Evolutionary conservation across 2,888 invertebrate species (phyloP), one percentile per base, ranked within the genome.

Genomic region (Caenorhabditis macrosperma): DNA sequence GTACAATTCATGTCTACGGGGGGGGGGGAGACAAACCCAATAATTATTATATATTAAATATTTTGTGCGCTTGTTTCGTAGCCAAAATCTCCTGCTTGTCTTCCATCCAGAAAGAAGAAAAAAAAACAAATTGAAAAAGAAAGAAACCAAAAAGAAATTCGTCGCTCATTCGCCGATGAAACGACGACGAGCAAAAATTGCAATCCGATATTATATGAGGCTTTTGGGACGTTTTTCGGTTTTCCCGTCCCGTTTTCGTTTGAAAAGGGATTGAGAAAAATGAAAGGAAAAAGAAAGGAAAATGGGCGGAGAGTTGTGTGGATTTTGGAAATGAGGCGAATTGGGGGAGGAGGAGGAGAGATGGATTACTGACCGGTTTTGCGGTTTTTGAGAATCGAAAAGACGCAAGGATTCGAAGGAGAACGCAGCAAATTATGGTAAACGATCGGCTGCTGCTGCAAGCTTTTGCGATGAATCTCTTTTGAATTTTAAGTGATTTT

Each of bases 291-390:
- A 55, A 38, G 22, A 35, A 17, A 71, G 38, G 44, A 33, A 71
- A 46, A 54, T 35, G 60, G 74, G 74, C 66, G 74, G 66, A 20
- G 59, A 55, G 28, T 35, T 52, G 26, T 48, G 59, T 48, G 41
- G 66, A 64, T 72, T 57, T 66, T 66, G 52, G 74, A 66, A 66
- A 38, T 38, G 44, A 48, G 38, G 46, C 22, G 22, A 26, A 54
- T 30, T 10, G 35, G 9, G 52, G 41, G 26, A 33, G 28, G 26
- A 24, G 60, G 54, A 24, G 46, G 17, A 20, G 54, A 63, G 55
- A 72, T 72, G 72, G 72, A 72, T 72, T 72, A 72, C 72, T 75
- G 74, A 66, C 66, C 74, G 66, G 64, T 75, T 75, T 60, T 66
- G 74, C 52, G 61, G 66, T 75, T 75, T 75, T 75, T 75, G 54